phyloP scores from a whole-genome alignment of 2,113 vertebrate genomes.

The Eira barbara region DNA sequence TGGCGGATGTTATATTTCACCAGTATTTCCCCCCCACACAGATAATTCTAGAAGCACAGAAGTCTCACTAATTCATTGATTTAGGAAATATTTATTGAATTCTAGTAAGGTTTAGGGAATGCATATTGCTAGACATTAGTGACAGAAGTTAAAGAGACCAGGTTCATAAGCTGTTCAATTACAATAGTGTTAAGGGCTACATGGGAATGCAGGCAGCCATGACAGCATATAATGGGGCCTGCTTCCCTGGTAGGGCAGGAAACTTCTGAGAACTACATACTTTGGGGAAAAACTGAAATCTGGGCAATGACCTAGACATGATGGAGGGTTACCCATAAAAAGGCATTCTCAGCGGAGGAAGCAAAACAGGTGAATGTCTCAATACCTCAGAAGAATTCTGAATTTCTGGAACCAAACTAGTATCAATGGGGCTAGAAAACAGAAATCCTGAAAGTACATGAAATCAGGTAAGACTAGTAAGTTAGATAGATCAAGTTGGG shows the following conservation, averaged over 20 bases:
- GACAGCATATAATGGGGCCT: not conserved
- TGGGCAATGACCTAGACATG: not conserved
- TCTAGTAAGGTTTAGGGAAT: not conserved
- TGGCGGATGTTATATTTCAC: not conserved
- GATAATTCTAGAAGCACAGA: slow-evolving; percentile 24
- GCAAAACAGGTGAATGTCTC: not conserved
- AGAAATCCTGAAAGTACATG: not conserved
- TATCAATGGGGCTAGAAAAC: not conserved
- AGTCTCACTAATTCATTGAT: not conserved
- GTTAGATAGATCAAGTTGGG: not conserved
- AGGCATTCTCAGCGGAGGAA: not conserved
- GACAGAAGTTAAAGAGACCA: not conserved
- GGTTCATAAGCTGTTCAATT: not conserved
- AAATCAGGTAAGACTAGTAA: not conserved
- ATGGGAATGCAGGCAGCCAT: not conserved
- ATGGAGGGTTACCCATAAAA: not conserved
- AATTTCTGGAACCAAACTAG: not conserved
- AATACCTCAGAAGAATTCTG: not conserved
- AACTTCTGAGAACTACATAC: not conserved
- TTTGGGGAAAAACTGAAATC: not conserved
- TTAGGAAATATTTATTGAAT: not conserved
- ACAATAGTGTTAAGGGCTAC: not conserved
- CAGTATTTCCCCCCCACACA: not conserved
- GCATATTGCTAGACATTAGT: not conserved
- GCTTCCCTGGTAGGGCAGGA: not conserved